A percentile compares a stretch with the other conserved stretches of the same genome.
Evolutionary conservation across 64 coral and sea anemone species (phyloP).

Genomic region (Pocillopora damicornis): DNA sequence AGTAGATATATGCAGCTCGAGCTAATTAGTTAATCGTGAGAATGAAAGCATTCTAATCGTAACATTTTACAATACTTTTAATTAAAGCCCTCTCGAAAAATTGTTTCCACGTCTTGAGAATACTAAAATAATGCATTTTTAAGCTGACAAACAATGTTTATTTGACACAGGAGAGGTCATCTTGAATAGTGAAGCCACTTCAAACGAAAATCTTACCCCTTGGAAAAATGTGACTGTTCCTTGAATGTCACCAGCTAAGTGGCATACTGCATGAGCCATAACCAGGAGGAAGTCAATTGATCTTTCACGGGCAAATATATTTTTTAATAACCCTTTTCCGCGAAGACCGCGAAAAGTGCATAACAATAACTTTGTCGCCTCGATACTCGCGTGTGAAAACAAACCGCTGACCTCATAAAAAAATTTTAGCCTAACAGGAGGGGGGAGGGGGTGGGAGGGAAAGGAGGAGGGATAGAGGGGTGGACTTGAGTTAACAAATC

Average conservation of each 20-base stretch:
- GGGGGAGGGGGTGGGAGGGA: neutral
- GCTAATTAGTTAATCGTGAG: too few species aligned
- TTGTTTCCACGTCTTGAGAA: too few species aligned
- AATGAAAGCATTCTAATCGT: too few species aligned
- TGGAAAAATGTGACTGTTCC: slow-evolving; percentile 54
- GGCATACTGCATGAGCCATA: slow-evolving; percentile 51
- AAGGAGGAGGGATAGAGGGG: neutral
- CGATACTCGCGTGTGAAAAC: neutral
- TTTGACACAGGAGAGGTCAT: too few species aligned
- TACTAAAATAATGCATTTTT: too few species aligned
- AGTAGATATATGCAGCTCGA: too few species aligned
- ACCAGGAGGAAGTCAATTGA: neutral
- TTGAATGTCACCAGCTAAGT: slow-evolving; percentile 32
- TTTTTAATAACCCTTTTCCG: neutral
- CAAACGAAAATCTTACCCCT: slow-evolving; percentile 42
- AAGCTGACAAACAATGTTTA: too few species aligned
- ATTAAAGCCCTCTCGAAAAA: too few species aligned
- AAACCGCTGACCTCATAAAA: neutral
- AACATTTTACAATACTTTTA: too few species aligned
- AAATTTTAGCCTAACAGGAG: neutral
- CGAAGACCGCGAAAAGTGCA: neutral
- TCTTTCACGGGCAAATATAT: neutral
- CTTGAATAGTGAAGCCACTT: neutral
- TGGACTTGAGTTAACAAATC: too few species aligned
- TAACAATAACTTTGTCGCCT: neutral